Evolutionary conservation across 2,113 vertebrate species (phyloP).

Genomic region (Aegotheles bennettii): DNA sequence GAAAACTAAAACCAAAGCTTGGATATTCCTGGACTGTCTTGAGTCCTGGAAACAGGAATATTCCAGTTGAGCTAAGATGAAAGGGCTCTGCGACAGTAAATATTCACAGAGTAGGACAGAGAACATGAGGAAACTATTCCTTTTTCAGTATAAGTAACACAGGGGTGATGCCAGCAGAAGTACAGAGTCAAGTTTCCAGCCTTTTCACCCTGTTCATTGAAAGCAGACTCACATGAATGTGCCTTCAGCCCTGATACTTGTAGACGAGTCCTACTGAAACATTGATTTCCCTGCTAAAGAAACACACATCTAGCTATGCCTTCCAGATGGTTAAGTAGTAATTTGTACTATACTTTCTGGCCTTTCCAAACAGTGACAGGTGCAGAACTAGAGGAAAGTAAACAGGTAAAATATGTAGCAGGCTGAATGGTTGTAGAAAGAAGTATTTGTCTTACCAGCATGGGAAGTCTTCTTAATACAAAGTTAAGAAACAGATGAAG

Average conservation of each 20-base stretch:
- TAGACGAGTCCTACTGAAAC: neutral
- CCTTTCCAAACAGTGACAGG: neutral
- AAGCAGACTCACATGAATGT: fast-evolving
- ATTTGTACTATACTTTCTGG: neutral
- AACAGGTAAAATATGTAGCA: neutral
- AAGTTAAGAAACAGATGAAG: neutral
- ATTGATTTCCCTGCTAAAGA: neutral
- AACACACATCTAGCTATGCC: neutral
- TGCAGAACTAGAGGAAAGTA: neutral
- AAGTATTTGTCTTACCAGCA: neutral
- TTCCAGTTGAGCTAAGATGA: neutral
- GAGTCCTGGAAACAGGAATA: neutral
- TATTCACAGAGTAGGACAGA: neutral
- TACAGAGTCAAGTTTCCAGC: neutral
- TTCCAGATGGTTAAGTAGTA: neutral
- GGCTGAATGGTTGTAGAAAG: neutral
- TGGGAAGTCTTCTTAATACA: neutral
- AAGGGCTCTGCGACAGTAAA: neutral
- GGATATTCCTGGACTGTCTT: neutral
- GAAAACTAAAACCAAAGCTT: neutral
- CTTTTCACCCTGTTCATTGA: neutral
- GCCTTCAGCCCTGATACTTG: neutral
- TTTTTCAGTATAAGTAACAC: neutral
- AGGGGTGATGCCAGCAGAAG: neutral
- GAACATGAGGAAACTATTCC: neutral